Conservation (phyloP, 2,888 invertebrate genomes). For the Apocheima hispidaria region DNA sequence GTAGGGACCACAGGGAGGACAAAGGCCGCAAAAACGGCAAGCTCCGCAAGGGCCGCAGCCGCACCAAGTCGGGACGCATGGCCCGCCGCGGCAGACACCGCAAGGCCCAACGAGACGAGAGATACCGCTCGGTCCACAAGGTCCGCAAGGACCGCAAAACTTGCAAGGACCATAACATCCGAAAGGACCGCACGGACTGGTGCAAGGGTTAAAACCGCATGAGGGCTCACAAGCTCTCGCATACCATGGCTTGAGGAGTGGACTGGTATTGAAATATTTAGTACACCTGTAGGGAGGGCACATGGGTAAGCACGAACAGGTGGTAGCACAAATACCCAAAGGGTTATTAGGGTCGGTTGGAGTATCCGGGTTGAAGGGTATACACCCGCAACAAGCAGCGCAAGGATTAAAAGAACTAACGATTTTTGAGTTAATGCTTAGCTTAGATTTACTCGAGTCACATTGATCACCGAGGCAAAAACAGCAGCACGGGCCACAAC, state of each 20-base stretch:
- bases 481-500: not conserved
- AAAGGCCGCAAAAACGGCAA: slow-evolving; percentile 4
- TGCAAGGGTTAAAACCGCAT: not conserved
- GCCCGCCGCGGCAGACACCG: slow-evolving; percentile 44
- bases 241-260: slow-evolving; percentile 39
- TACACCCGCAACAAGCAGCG: slow-evolving; percentile 26
- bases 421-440: not conserved
- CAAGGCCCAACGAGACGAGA: slow-evolving; percentile 42
- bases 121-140: slow-evolving; percentile 41
- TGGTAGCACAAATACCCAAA: slow-evolving; percentile 3
- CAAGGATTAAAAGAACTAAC: not conserved
- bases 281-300: slow-evolving; percentile 30
- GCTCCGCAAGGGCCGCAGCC: slow-evolving; percentile 13
- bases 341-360: not conserved
- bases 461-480: not conserved
- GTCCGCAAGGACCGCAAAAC: slow-evolving; percentile 40
- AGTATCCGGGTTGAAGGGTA: not conserved
- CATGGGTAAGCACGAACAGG: slow-evolving; percentile 35
- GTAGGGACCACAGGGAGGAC: slow-evolving; percentile 20
- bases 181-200: slow-evolving; percentile 15
- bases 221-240: slow-evolving; percentile 2
- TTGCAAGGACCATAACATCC: slow-evolving; percentile 36
- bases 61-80: slow-evolving; percentile 24
- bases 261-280: slow-evolving; percentile 39
- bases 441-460: not conserved